phyloP scores from a whole-genome alignment of 1,140 invertebrate species.

The Stenopsyche tienmushanensis region DNA sequence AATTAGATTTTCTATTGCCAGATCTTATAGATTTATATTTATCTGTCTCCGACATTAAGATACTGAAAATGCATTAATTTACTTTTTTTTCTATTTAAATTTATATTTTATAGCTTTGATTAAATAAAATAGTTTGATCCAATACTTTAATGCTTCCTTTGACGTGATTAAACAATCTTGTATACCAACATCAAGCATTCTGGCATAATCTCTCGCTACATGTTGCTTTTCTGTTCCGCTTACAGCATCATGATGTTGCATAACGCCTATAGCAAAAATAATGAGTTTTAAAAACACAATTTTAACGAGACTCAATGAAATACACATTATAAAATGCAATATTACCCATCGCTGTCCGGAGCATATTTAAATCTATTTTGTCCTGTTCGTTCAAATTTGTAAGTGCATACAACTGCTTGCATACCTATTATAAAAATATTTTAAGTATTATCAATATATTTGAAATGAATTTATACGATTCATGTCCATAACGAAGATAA shows the following conservation, averaged over 20 bases:
- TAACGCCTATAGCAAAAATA: slow-evolving; percentile 47
- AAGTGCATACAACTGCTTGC: slow-evolving; percentile 58
- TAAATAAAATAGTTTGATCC: neutral
- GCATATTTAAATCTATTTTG: slow-evolving; percentile 46
- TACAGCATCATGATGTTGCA: slow-evolving; percentile 71
- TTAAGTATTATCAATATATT: too few relatives aligned
- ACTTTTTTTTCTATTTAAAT: neutral
- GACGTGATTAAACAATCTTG: slow-evolving; percentile 57
- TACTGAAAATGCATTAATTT: slow-evolving; percentile 3
- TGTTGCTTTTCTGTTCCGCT: slow-evolving; percentile 74
- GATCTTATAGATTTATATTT: neutral
- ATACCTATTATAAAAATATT: slow-evolving; percentile 44
- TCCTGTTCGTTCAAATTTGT: slow-evolving; percentile 42
- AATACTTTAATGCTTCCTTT: slow-evolving; percentile 51
- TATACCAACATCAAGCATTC: slow-evolving; percentile 62
- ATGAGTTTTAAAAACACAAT: neutral
- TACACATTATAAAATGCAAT: slow-evolving; percentile 50
- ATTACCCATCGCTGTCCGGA: slow-evolving; percentile 62
- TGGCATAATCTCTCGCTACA: slow-evolving; percentile 72
- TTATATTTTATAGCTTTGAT: neutral
- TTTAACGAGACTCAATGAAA: slow-evolving; percentile 44
- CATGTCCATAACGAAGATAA: neutral
- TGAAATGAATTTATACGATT: neutral
- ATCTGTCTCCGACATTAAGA: neutral
- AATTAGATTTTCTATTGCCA: neutral